phyloP scores from a whole-genome alignment of 92 coral and sea anemone species.

The Desmophyllum pertusum region DNA sequence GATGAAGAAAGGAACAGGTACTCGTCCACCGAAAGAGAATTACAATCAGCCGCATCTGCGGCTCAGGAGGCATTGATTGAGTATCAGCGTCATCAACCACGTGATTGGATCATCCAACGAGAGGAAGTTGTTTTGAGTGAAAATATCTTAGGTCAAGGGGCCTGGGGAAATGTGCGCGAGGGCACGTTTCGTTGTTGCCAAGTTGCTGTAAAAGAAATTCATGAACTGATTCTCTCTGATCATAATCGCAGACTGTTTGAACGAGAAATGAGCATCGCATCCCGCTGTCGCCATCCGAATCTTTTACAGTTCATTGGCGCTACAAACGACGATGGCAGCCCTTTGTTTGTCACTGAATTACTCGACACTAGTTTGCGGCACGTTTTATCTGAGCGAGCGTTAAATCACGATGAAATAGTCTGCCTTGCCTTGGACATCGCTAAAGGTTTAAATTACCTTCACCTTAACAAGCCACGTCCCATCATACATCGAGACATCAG shows the following conservation, averaged over 20 bases:
- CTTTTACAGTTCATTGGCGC: slow-evolving; percentile 90
- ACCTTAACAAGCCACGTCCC: slow-evolving; percentile 81
- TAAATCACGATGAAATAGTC: slow-evolving; percentile 76
- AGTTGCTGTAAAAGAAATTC: slow-evolving; percentile 88
- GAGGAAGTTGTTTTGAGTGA: slow-evolving; percentile 10
- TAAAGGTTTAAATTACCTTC: slow-evolving; percentile 83
- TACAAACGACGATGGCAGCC: slow-evolving; percentile 77
- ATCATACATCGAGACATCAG: slow-evolving; percentile 94
- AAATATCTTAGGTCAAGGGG: neutral
- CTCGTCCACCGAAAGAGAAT: neutral
- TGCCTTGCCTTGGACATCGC: slow-evolving; percentile 69
- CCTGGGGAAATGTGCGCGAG: neutral
- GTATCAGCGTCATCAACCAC: slow-evolving; percentile 33
- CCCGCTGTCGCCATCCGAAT: slow-evolving; percentile 89
- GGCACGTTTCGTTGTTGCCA: slow-evolving; percentile 31
- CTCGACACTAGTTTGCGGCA: slow-evolving; percentile 81
- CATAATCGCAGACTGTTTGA: slow-evolving; percentile 83
- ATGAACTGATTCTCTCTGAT: slow-evolving; percentile 82
- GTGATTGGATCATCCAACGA: slow-evolving; percentile 66
- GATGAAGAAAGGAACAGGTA: neutral
- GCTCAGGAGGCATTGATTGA: slow-evolving; percentile 71
- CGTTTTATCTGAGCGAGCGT: slow-evolving; percentile 70
- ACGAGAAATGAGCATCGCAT: slow-evolving; percentile 90
- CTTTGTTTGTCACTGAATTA: slow-evolving; percentile 83
- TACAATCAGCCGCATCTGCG: neutral